Percentiles rank a stretch among this genome's conserved stretches.
Conservation (phyloP, 2,113 vertebrate species). For the Cochlearius cochlearius region DNA sequence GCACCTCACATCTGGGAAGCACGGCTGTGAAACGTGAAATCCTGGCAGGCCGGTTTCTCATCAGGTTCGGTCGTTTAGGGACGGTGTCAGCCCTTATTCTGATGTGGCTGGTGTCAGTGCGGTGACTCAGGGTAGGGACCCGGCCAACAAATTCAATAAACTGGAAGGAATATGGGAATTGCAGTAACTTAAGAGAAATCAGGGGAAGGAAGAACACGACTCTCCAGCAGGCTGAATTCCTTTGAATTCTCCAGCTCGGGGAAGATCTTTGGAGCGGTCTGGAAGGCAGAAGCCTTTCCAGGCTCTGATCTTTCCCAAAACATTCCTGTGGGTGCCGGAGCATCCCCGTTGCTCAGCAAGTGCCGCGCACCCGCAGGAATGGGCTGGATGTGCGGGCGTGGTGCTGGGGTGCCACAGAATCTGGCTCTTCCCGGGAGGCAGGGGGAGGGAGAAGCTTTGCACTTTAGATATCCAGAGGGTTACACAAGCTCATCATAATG, state of each 20-base stretch:
- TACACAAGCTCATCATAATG: background rate
- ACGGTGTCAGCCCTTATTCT: background rate
- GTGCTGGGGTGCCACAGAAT: background rate
- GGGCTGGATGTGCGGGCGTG: background rate
- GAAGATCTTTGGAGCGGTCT: background rate
- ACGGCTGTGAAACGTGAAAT: background rate
- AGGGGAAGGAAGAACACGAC: background rate
- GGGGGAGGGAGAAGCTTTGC: background rate
- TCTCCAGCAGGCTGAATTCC: background rate
- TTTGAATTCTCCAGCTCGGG: background rate
- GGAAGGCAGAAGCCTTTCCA: background rate
- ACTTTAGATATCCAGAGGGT: background rate
- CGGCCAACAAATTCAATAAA: background rate
- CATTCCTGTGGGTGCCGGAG: background rate
- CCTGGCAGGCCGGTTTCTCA: background rate
- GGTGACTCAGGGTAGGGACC: background rate
- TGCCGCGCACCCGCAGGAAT: background rate
- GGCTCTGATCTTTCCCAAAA: background rate
- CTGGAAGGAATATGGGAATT: background rate
- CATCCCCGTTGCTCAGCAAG: background rate
- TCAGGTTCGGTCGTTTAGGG: rapidly evolving
- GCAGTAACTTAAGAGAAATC: background rate
- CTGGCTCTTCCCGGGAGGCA: background rate
- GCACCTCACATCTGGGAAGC: background rate
- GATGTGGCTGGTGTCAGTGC: background rate